These are phyloP conservation scores for Drosophila nigrodunni DNA, from an alignment of 1,140 invertebrate species.

Conservation along the genomic window DNA sequence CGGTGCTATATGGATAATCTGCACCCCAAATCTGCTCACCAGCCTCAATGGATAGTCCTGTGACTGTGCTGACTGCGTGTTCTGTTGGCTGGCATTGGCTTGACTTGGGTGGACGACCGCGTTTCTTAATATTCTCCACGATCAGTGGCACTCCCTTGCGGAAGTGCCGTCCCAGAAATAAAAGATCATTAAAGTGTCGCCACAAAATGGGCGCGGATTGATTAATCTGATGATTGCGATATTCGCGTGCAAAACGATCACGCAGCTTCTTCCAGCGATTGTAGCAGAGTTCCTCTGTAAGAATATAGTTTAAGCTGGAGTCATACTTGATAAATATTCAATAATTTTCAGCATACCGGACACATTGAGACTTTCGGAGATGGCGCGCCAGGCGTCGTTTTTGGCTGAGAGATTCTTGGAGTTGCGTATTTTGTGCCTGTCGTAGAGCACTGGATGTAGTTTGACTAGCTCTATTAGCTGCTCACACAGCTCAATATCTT, in stretches of 20 bases:
- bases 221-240: slow-evolving; percentile 71
- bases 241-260: slow-evolving; percentile 76
- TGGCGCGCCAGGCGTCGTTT: slow-evolving; percentile 72
- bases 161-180: slow-evolving; percentile 68
- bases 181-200: slow-evolving; percentile 69
- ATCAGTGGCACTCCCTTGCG: slow-evolving; percentile 71
- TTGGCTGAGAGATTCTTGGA: slow-evolving; percentile 78
- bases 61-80: background rate
- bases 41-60: background rate
- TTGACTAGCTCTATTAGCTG: slow-evolving; percentile 73
- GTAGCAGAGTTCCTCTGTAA: slow-evolving; percentile 69
- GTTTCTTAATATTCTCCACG: slow-evolving; percentile 63
- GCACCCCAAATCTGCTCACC: slow-evolving; percentile 64
- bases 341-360: slow-evolving; percentile 53
- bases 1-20: slow-evolving; percentile 66
- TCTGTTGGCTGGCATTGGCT: background rate
- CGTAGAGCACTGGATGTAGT: slow-evolving; percentile 71
- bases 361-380: slow-evolving; percentile 64
- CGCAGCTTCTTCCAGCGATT: slow-evolving; percentile 80
- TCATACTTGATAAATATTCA: background rate
- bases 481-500: slow-evolving; percentile 60
- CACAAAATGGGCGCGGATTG: slow-evolving; percentile 58
- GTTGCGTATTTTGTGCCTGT: slow-evolving; percentile 70
- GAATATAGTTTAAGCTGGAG: background rate
- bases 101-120: slow-evolving; percentile 60